A percentile compares a stretch with the other conserved stretches of the same genome.
Conservation (phyloP, 2,888 invertebrate species). For the Chironomus tentans region DNA sequence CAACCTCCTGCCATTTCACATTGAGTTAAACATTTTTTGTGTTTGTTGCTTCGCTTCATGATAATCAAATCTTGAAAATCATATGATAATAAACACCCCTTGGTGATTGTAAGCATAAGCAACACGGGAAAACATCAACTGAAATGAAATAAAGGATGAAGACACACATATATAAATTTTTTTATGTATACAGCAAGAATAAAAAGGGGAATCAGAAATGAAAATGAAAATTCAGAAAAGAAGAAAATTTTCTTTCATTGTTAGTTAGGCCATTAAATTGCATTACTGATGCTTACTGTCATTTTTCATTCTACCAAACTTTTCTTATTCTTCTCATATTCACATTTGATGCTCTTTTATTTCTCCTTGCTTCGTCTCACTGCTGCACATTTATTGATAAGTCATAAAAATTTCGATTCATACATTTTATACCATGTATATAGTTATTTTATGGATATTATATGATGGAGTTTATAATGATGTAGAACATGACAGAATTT, state of each 20-base stretch:
- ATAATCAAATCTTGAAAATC: constrained; percentile 26
- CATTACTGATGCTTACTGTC: constrained; percentile 23
- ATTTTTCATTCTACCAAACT: constrained; percentile 3
- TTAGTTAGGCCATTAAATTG: constrained; percentile 21
- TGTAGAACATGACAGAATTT: not conserved
- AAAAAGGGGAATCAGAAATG: not conserved
- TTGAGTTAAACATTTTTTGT: not conserved
- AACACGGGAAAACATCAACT: not conserved
- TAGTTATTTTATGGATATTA: not conserved
- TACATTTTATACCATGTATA: not conserved
- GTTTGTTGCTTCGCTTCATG: not conserved
- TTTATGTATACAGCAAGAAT: not conserved
- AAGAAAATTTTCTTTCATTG: not conserved
- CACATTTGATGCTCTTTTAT: not conserved
- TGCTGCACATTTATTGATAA: not conserved
- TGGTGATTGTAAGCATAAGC: constrained; percentile 19
- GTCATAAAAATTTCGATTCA: not conserved
- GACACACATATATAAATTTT: not conserved
- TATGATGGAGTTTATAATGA: not conserved
- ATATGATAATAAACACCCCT: constrained; percentile 25
- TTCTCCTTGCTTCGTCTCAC: not conserved
- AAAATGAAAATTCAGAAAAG: not conserved
- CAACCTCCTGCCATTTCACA: not conserved
- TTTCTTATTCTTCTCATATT: not conserved
- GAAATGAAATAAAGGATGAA: not conserved